phyloP scores from a whole-genome alignment of 2,888 invertebrate species.

The Oligia latruncula region DNA sequence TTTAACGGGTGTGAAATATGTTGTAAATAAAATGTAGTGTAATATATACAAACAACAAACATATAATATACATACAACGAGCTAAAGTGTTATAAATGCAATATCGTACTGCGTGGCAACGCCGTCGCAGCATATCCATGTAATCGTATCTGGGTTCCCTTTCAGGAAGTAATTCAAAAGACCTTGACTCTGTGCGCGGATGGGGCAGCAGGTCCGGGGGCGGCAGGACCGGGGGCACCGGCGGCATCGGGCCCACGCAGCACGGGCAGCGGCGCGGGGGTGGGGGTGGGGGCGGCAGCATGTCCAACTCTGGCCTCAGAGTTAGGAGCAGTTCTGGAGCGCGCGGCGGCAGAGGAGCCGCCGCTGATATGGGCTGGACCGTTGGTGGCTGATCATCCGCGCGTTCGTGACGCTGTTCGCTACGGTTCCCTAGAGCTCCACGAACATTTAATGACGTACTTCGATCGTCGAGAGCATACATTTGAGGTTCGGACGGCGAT shows the following conservation, averaged over 20 bases:
- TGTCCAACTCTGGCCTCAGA: constrained; percentile 72
- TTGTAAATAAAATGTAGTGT: background rate
- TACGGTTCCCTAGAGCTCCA: constrained; percentile 97
- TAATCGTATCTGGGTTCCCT: background rate
- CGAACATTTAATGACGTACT: constrained; percentile 98
- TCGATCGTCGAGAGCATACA: constrained; percentile 97
- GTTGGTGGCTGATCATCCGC: constrained; percentile 92
- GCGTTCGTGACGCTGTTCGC: constrained; percentile 95
- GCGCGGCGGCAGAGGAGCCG: constrained; percentile 92
- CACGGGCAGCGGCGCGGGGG: constrained; percentile 89
- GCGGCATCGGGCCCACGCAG: constrained; percentile 73
- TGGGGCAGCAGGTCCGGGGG: constrained; percentile 74
- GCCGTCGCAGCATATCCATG: background rate
- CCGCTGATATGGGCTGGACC: constrained; percentile 97
- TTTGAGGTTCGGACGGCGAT: constrained; percentile 90
- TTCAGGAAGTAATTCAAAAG: constrained; percentile 94
- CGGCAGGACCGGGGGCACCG: constrained; percentile 47
- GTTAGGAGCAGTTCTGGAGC: constrained; percentile 90
- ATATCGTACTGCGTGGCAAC: background rate
- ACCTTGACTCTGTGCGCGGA: constrained; percentile 88
- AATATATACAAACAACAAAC: background rate
- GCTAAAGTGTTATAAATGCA: background rate
- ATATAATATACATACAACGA: too few species aligned
- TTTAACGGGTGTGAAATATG: background rate
- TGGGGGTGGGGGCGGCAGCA: constrained; percentile 75